A percentile compares a stretch with the other conserved stretches of the same genome.
Evolutionary conservation across 2,888 invertebrate species (phyloP).

Genomic region (Eristalinus sepulchralis): DNA sequence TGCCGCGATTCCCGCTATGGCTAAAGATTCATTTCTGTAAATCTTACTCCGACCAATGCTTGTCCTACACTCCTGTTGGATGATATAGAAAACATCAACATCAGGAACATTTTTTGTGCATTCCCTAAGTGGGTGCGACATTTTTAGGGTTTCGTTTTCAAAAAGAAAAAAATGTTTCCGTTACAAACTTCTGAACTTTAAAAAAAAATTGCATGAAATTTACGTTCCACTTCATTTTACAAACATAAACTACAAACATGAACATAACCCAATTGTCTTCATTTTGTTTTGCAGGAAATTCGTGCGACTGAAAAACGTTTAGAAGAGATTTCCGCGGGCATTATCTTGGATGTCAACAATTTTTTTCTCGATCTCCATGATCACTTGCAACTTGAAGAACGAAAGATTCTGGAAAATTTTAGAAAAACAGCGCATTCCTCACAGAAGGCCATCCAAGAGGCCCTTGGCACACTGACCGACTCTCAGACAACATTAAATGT

Average conservation of each 20-base stretch:
- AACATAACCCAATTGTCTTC: background rate
- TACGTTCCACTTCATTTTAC: no score
- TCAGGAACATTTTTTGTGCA: no score
- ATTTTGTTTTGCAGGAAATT: constrained; percentile 74
- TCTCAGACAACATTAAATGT: constrained; percentile 75
- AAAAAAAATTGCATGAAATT: no score
- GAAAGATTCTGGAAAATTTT: constrained; percentile 74
- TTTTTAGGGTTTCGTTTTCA: no score
- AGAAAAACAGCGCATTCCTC: constrained; percentile 73
- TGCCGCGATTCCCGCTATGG: no score
- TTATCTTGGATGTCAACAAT: constrained; percentile 74
- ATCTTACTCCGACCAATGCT: no score
- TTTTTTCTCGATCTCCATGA: constrained; percentile 77
- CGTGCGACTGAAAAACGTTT: constrained; percentile 75
- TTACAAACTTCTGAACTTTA: no score
- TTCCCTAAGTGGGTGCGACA: no score
- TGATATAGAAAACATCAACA: no score
- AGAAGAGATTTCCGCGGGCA: constrained; percentile 74
- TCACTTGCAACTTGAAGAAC: constrained; percentile 76
- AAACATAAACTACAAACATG: background rate
- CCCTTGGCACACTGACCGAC: constrained; percentile 73
- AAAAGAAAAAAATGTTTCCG: no score
- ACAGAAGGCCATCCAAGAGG: constrained; percentile 74
- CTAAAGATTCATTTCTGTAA: no score
- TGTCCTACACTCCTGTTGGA: no score